phyloP scores from a whole-genome alignment of 2,797 vertebrate species.

The Cynopterus sphinx region DNA sequence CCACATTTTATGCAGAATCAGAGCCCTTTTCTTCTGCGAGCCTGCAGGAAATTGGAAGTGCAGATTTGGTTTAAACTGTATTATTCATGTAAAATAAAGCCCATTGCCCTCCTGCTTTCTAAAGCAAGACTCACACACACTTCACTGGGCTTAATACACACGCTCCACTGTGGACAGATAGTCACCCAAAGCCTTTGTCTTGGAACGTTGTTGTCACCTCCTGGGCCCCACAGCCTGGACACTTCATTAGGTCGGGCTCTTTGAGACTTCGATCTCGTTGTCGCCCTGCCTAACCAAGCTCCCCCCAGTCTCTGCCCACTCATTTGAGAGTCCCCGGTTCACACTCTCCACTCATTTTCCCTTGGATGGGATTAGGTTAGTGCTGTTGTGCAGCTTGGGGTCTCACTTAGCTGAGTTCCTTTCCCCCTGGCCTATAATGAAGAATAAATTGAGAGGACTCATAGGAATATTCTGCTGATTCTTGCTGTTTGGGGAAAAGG shows the following conservation, averaged over 20 bases:
- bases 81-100: not conserved
- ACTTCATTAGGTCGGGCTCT: not conserved
- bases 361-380: constrained; percentile 47
- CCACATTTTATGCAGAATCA: not conserved
- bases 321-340: not conserved
- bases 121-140: not conserved
- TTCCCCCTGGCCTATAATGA: constrained; percentile 43
- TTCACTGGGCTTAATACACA: not conserved
- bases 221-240: not conserved
- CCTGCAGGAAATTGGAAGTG: not conserved
- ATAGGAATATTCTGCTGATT: constrained; percentile 64
- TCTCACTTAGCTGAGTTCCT: constrained; percentile 18
- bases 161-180: not conserved
- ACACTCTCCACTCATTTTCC: not conserved
- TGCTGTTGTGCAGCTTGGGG: not conserved
- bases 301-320: not conserved
- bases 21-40: not conserved
- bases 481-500: constrained; percentile 55
- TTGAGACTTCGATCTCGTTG: not conserved
- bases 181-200: not conserved
- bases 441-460: constrained; percentile 72
- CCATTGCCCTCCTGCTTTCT: not conserved
- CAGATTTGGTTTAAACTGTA: not conserved
- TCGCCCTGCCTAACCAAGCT: not conserved
- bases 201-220: not conserved